A percentile compares a stretch with the other conserved stretches of the same genome.
These are phyloP conservation scores for Macrotrachela quadricornifera DNA, from an alignment of 1,140 invertebrate genomes.

Conservation along the genomic window DNA sequence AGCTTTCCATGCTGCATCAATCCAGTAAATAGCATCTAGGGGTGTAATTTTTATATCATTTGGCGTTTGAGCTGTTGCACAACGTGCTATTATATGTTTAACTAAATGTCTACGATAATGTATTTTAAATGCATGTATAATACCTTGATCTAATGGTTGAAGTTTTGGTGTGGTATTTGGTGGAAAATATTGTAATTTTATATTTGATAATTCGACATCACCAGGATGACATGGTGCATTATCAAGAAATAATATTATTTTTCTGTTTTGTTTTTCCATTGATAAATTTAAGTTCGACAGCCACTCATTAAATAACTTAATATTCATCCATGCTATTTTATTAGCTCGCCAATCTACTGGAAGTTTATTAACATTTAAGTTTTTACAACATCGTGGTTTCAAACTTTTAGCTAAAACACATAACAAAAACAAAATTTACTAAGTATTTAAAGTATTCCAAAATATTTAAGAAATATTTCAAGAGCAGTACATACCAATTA, in stretches of 20 bases:
- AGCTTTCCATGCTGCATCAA: no score
- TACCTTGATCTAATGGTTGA: conserved; percentile 12
- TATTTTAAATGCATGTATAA: conserved; percentile 10
- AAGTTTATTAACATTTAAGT: background rate
- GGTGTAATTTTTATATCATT: no score
- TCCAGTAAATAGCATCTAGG: no score
- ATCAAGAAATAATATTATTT: background rate
- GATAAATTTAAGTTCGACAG: background rate
- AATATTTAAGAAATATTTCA: no score
- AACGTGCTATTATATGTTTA: background rate
- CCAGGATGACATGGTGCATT: background rate
- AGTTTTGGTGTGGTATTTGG: conserved; percentile 7
- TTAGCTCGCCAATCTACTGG: background rate
- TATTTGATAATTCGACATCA: background rate
- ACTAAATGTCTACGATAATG: conserved; percentile 5
- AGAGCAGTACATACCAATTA: conserved; percentile 10
- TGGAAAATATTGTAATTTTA: background rate
- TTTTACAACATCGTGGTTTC: background rate
- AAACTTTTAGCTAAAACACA: no score
- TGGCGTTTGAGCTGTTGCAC: no score
- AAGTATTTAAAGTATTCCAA: no score
- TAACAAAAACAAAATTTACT: no score
- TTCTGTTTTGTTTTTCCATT: background rate
- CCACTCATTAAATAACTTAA: background rate
- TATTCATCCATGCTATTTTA: background rate